Evolutionary conservation across 92 coral and sea anemone species (phyloP).

Genomic region (Epizoanthus ramosus): DNA sequence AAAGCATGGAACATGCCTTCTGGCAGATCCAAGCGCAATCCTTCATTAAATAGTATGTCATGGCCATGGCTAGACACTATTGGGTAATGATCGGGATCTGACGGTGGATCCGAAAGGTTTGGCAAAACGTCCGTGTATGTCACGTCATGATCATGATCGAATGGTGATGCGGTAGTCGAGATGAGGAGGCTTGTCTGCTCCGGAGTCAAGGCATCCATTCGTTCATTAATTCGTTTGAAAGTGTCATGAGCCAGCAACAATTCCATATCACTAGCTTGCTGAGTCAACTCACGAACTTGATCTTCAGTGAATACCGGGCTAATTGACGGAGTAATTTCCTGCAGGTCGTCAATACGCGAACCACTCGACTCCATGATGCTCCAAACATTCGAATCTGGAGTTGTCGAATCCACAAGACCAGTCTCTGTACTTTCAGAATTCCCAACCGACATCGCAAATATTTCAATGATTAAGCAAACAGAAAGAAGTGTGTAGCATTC

Average conservation of each 20-base stretch:
- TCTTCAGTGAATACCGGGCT: conserved; percentile 97
- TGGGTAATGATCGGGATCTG: conserved; percentile 49
- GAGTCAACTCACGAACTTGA: conserved; percentile 87
- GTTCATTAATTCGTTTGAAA: conserved; percentile 78
- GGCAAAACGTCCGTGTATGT: conserved; percentile 57
- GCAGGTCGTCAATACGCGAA: conserved; percentile 77
- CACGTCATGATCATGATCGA: conserved; percentile 59
- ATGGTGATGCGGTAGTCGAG: conserved; percentile 56
- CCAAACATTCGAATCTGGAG: conserved; percentile 32
- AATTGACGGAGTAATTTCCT: conserved; percentile 93
- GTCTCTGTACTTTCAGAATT: conserved; percentile 13
- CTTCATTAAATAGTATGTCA: conserved; percentile 56
- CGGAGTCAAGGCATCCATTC: conserved; percentile 61
- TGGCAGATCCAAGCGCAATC: conserved; percentile 43
- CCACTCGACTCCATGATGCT: conserved; percentile 51
- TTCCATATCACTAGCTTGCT: conserved; percentile 75
- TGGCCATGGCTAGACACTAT: conserved; percentile 52
- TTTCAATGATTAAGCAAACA: neutral
- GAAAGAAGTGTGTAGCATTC: neutral
- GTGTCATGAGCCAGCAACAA: conserved; percentile 74
- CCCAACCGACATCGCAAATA: conserved; percentile 10
- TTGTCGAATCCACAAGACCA: conserved; percentile 19
- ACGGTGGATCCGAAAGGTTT: conserved; percentile 37
- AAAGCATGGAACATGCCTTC: conserved; percentile 39
- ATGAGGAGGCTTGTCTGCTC: conserved; percentile 66